A percentile compares a stretch with the other conserved stretches of the same genome.
phyloP scores from a whole-genome alignment of 2,797 vertebrate species.

The Propithecus deckenii region DNA sequence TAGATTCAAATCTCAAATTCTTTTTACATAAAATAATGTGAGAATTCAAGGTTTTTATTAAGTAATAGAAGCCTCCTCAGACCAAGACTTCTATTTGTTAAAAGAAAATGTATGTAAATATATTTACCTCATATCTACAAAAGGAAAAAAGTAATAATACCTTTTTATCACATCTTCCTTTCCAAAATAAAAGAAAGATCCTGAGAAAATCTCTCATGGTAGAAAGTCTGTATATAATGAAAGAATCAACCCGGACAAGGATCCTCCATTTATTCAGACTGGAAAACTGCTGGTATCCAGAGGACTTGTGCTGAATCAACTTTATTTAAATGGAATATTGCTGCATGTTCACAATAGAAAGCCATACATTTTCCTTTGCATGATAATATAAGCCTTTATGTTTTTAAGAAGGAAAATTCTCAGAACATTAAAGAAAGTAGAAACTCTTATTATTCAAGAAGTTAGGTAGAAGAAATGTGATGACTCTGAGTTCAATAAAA shows the following conservation, averaged over 20 bases:
- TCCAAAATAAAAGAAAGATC: neutral
- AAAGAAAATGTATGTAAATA: neutral
- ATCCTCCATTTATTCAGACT: neutral
- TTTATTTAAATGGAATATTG: conserved; percentile 61
- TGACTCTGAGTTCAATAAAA: conserved; percentile 68
- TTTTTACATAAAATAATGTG: neutral
- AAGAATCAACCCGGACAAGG: neutral
- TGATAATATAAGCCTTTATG: conserved; percentile 54
- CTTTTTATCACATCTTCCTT: neutral
- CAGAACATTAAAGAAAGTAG: conserved; percentile 54
- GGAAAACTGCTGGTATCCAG: conserved; percentile 21
- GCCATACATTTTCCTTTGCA: conserved; percentile 21
- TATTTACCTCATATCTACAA: neutral
- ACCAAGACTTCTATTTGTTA: neutral
- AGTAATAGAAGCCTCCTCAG: neutral
- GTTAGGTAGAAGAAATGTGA: conserved; percentile 42
- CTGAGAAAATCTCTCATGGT: neutral
- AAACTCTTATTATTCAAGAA: conserved; percentile 59
- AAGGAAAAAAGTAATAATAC: neutral
- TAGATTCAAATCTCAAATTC: neutral
- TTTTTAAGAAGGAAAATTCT: conserved; percentile 57
- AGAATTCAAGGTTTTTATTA: neutral
- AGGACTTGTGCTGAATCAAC: conserved; percentile 52
- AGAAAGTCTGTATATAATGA: conserved; percentile 26
- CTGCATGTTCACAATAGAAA: conserved; percentile 12